Conservation (phyloP, 2,888 invertebrate genomes). For the Caenorhabditis macrosperma region DNA sequence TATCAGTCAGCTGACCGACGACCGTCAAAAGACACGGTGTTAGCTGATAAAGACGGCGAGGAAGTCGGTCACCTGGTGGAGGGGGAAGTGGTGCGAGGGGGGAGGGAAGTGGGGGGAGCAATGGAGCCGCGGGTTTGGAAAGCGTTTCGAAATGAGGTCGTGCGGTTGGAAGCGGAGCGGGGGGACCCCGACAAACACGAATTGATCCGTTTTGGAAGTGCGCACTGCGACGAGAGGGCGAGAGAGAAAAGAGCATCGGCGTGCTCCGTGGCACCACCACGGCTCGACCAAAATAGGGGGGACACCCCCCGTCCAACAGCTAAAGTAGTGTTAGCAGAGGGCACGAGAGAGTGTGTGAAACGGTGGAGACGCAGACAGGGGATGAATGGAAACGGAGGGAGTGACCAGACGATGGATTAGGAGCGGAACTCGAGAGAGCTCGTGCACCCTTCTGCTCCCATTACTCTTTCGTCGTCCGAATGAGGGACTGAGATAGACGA, state of each 20-base stretch:
- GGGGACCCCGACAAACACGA: constrained; percentile 39
- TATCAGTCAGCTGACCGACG: constrained; percentile 47
- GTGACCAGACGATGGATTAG: constrained; percentile 56
- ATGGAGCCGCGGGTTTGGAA: not conserved
- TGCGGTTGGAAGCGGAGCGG: constrained; percentile 1
- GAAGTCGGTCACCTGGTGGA: constrained; percentile 21
- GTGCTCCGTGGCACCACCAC: constrained; percentile 14
- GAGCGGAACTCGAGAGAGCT: constrained; percentile 50
- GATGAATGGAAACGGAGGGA: constrained; percentile 19
- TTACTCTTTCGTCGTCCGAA: constrained; percentile 11
- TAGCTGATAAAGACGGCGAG: not conserved
- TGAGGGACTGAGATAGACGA: not conserved
- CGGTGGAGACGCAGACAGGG: constrained; percentile 21
- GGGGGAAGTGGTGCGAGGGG: not conserved
- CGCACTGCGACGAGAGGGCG: not conserved
- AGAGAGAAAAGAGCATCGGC: constrained; percentile 32
- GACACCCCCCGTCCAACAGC: constrained; percentile 15
- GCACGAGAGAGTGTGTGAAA: not conserved
- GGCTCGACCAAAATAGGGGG: constrained; percentile 35
- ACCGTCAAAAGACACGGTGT: constrained; percentile 27
- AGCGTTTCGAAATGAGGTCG: constrained; percentile 38
- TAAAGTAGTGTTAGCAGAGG: constrained; percentile 5
- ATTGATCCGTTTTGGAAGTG: constrained; percentile 51
- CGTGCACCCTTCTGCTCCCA: constrained; percentile 8
- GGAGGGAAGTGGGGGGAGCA: not conserved